Evolutionary conservation across 2,113 vertebrate genomes (phyloP).

Genomic region (Macrotus californicus): DNA sequence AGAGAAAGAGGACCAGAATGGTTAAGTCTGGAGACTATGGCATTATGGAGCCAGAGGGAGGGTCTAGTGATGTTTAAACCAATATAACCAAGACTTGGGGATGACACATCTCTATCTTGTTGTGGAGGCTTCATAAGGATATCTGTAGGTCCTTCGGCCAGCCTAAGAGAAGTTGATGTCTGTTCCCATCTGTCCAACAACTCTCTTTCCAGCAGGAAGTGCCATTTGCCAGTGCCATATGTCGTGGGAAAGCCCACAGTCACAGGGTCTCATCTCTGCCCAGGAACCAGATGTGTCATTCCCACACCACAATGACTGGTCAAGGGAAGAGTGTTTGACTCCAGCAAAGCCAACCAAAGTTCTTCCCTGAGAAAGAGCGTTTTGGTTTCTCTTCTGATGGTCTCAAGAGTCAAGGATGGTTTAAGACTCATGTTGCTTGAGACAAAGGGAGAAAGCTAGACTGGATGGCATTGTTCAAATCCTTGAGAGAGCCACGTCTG

Average conservation of each 20-base stretch:
- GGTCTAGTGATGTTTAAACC: background rate
- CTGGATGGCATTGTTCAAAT: background rate
- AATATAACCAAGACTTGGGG: background rate
- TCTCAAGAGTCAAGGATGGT: background rate
- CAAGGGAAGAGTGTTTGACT: background rate
- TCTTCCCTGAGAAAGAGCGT: background rate
- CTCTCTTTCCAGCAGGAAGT: background rate
- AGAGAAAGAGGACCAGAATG: background rate
- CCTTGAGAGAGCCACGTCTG: background rate
- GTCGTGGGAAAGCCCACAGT: background rate
- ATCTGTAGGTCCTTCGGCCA: background rate
- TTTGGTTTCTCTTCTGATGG: background rate
- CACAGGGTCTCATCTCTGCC: background rate
- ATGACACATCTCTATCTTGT: background rate
- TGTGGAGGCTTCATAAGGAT: background rate
- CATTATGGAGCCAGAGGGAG: background rate
- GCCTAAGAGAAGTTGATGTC: background rate
- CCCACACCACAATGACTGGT: background rate
- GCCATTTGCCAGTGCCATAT: background rate
- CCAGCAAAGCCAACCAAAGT: background rate
- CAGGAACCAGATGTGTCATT: background rate
- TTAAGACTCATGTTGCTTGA: background rate
- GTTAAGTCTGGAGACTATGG: background rate
- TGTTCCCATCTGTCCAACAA: background rate
- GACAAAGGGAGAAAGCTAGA: background rate